Evolutionary conservation across 1,140 invertebrate species (phyloP), one percentile per base, ranked within the genome.

Genomic region (Matsumurasca onukii): DNA sequence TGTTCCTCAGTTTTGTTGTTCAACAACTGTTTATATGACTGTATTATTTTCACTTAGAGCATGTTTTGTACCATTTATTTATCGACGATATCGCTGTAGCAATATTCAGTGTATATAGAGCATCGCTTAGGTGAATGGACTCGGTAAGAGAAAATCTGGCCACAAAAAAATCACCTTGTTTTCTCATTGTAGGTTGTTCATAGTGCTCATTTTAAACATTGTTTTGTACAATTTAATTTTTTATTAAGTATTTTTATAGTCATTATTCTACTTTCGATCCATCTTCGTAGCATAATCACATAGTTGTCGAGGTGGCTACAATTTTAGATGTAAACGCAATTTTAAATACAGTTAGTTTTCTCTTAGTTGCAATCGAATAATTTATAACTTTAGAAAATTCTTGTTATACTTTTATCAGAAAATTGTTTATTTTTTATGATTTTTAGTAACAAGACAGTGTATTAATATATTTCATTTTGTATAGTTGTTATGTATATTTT

Each of bases 401-500:
- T n/a, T n/a, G n/a, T n/a, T n/a, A n/a, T n/a, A n/a, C n/a, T n/a
- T n/a, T n/a, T n/a, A n/a, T n/a, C n/a, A n/a, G n/a, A n/a, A n/a
- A n/a, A n/a, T n/a, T n/a, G n/a, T n/a, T n/a, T n/a, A n/a, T n/a
- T n/a, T n/a, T n/a, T n/a, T n/a, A n/a, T n/a, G n/a, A n/a, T n/a
- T n/a, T n/a, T n/a, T n/a, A n/a, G n/a, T n/a, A n/a, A n/a, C n/a
- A n/a, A n/a, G n/a, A n/a, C n/a, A n/a, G n/a, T n/a, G n/a, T n/a
- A n/a, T n/a, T n/a, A n/a, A n/a, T n/a, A n/a, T n/a, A 27, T 59
- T 59, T n/a, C 9, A 27, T 12, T 13, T 27, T 59, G 55, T 59
- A 59, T 24, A 59, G 55, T 59, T 59, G 55, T 59, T 59, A 59
- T 59, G 55, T 59, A 59, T 59, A 59, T 59, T 59, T 59, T 59